Evolutionary conservation across 2,888 invertebrate genomes (phyloP).

Genomic region (Drosophila incognita): DNA sequence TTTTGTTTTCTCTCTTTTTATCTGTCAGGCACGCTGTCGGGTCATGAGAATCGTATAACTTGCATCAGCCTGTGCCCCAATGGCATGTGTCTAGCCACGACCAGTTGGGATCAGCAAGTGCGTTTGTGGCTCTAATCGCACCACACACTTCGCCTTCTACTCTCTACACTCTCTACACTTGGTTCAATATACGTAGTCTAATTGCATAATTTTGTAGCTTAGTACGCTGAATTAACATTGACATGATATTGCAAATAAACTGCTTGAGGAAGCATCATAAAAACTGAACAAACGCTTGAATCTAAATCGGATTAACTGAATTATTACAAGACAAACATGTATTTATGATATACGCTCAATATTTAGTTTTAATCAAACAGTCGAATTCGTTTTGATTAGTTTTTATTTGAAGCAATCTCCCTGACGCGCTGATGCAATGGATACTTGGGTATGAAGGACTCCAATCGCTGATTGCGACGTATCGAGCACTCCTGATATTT

Average conservation of each 20-base stretch:
- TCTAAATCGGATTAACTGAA: not conserved
- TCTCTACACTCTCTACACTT: conserved; percentile 30
- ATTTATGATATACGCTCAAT: not conserved
- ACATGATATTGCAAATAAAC: conserved; percentile 50
- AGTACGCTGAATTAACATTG: conserved; percentile 13
- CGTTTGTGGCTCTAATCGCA: conserved; percentile 91
- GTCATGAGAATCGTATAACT: conserved; percentile 95
- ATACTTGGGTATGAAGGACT: conserved; percentile 48
- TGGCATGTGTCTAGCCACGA: conserved; percentile 94
- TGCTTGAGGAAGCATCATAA: conserved; percentile 20
- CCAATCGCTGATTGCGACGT: conserved; percentile 53
- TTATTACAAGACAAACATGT: too few species aligned
- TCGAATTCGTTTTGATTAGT: not conserved
- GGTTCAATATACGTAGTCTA: conserved; percentile 44
- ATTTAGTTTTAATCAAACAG: not conserved
- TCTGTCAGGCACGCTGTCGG: conserved; percentile 89
- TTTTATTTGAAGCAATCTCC: too few species aligned
- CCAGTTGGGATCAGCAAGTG: conserved; percentile 96
- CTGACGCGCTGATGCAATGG: conserved; percentile 18
- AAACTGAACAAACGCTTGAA: not conserved
- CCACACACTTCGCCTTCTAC: not conserved
- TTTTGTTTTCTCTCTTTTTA: conserved; percentile 58
- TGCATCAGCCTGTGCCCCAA: conserved; percentile 92
- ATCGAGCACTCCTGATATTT: conserved; percentile 46
- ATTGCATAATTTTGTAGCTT: conserved; percentile 33